Conservation (phyloP, 2,888 invertebrate genomes). For the Eupsilia transversa region DNA sequence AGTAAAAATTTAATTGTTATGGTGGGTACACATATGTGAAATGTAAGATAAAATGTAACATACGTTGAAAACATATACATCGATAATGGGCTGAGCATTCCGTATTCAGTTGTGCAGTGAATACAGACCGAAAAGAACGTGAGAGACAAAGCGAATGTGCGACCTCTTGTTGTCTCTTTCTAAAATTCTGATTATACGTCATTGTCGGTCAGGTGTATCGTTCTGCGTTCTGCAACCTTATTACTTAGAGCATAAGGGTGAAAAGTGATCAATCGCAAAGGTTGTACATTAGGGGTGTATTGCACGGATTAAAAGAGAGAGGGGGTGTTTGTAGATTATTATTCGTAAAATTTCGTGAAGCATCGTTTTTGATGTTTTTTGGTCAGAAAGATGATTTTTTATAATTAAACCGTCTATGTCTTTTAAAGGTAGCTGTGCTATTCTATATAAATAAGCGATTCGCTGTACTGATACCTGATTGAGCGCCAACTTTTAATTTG, state of each 20-base stretch:
- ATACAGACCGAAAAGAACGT: background rate
- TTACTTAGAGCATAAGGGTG: no score
- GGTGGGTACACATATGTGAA: background rate
- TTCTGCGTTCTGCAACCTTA: no score
- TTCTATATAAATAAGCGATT: background rate
- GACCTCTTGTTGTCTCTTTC: background rate
- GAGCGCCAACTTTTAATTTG: slow-evolving; percentile 83
- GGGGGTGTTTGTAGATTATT: background rate
- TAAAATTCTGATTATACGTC: background rate
- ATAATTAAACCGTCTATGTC: background rate
- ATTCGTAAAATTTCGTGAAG: background rate
- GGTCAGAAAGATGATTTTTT: background rate
- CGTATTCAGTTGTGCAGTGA: background rate
- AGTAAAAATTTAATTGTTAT: slow-evolving; percentile 18
- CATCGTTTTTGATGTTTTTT: background rate
- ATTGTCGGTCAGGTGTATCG: background rate
- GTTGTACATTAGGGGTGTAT: background rate
- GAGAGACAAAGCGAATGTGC: background rate
- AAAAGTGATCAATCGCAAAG: no score
- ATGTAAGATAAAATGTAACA: background rate
- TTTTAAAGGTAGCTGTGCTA: background rate
- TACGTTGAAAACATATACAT: background rate
- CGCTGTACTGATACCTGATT: slow-evolving; percentile 71
- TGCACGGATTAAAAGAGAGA: background rate
- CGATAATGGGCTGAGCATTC: background rate